Evolutionary conservation across 2,888 invertebrate species (phyloP), one percentile per base, ranked within the genome.

Genomic region (Diaphora mendica): DNA sequence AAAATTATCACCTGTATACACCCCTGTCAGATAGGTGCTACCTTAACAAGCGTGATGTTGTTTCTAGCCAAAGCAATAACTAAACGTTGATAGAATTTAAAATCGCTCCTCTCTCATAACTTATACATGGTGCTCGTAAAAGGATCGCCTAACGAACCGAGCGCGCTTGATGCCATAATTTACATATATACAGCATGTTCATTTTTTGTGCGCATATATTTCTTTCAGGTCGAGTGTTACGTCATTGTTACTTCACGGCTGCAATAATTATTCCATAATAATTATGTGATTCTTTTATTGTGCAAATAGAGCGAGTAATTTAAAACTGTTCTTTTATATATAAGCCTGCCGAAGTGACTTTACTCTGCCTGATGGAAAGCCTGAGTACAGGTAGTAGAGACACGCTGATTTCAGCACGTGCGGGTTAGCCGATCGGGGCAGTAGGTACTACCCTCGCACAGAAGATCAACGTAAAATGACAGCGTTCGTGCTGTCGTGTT

Each of bases 61-160:
- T 30, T 30, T 17, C 8, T 62, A 62, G 30, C 62, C 30, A 30
- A 30, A 62, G 30, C 3, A 68, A 20, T 68, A 68, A 68, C 68
- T 68, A 68, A 4, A 48, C 35, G 51, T n/a, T 17, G n/a, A 62
- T 59, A 30, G 42, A 39, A 70, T 33, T 64, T 39, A 51, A 64
- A 68, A 51, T 73, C 81, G 81, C 89, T 70, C 42, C 64, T 64
- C 71, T 71, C 79, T 72, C 70, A 59, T 85, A 70, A 62, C 80
- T 78, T 80, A 78, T 71, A 78, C 77, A 75, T 74, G 76, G 39
- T 75, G 78, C 76, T 72, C 73, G 85, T 87, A 87, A 90, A 90
- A 89, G 88, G 89, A 89, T 89, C 86, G 89, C 80, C 81, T 93
- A 93, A 93, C 93, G 92, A 92, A 93, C 91, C 93, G 88, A 81